Conservation (phyloP, 2,797 vertebrate species). For the Pangasius macronema region DNA sequence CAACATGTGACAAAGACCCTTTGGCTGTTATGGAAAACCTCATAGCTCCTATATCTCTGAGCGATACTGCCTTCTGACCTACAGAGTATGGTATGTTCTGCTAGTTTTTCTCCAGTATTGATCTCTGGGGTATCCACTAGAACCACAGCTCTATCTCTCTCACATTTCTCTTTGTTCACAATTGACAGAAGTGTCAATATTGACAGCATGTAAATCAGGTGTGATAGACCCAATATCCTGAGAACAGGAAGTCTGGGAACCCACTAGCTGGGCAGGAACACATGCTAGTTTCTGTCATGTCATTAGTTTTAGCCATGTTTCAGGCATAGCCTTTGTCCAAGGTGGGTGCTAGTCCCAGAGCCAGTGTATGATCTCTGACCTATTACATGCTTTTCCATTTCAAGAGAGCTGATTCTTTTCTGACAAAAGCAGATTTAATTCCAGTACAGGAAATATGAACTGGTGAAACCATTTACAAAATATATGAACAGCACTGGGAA, state of each 20-base stretch:
- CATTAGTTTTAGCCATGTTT: background rate
- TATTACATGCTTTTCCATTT: background rate
- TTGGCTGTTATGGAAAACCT: slow-evolving; percentile 16
- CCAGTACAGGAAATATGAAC: background rate
- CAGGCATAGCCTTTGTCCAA: background rate
- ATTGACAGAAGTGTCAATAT: slow-evolving; percentile 25
- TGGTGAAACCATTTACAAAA: background rate
- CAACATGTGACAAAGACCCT: slow-evolving; percentile 34
- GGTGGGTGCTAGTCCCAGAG: background rate
- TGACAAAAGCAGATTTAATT: background rate
- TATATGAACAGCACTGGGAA: background rate
- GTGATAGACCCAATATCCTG: slow-evolving; percentile 46
- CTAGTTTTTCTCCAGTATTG: background rate
- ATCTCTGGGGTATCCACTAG: background rate
- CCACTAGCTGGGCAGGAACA: background rate
- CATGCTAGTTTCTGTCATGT: background rate
- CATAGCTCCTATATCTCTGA: background rate
- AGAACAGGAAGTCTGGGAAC: slow-evolving; percentile 17
- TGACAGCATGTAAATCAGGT: slow-evolving; percentile 26
- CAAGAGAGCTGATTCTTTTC: background rate
- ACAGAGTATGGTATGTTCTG: background rate
- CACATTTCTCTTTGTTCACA: slow-evolving; percentile 28
- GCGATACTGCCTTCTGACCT: background rate
- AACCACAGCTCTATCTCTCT: background rate
- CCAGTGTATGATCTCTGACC: background rate